These are phyloP conservation scores for Trachelus tabidus DNA, from an alignment of 2,888 invertebrate species.

Conservation along the genomic window DNA sequence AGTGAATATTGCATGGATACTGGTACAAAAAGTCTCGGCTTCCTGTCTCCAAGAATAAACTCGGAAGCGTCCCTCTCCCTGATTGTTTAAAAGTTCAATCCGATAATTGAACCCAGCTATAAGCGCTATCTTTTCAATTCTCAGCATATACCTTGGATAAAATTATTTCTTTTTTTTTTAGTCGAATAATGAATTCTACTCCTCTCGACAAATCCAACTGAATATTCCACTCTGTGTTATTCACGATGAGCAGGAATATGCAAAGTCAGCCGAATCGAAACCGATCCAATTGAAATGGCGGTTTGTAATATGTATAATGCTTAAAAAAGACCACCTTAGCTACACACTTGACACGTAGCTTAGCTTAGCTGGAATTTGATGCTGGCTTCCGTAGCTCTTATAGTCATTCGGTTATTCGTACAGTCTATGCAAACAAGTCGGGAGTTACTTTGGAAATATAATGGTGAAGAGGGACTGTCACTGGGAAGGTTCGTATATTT, in stretches of 20 bases:
- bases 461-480: background rate
- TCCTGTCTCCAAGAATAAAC: background rate
- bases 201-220: background rate
- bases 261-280: background rate
- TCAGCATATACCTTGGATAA: background rate
- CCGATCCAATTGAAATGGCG: background rate
- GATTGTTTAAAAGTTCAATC: background rate
- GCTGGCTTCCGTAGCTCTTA: background rate
- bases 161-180: background rate
- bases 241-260: background rate
- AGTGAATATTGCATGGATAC: background rate
- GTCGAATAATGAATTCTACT: background rate
- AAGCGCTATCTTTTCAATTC: background rate
- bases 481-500: background rate
- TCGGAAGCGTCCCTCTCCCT: background rate
- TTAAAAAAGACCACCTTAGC: background rate
- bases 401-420: background rate
- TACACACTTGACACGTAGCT: background rate
- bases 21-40: background rate
- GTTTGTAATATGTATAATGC: background rate
- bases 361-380: constrained; percentile 1
- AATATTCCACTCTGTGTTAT: background rate
- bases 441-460: background rate
- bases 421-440: background rate
- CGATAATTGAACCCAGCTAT: background rate